These are phyloP conservation scores for Protonibea diacanthus DNA, from an alignment of 2,797 vertebrate genomes.

Conservation along the genomic window DNA sequence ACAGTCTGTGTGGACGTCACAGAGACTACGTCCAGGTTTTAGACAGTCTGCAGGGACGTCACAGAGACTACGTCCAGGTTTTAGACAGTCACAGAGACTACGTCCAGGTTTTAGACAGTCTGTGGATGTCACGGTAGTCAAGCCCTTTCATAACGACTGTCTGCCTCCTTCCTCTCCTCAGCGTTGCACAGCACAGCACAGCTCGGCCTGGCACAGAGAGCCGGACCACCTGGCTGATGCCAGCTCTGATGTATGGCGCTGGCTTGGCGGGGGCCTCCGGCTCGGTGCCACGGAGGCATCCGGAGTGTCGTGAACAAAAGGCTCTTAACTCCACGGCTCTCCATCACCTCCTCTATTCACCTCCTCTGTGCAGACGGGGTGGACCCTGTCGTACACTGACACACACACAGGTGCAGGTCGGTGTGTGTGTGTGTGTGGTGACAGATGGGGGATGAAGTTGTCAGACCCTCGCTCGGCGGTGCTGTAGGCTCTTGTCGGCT, in stretches of 20 bases:
- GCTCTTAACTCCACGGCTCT: slow-evolving; percentile 47
- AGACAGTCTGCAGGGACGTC: too few relatives aligned
- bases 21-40: too few relatives aligned
- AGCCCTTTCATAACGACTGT: neutral
- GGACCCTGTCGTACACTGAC: slow-evolving; percentile 9
- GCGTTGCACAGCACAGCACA: slow-evolving; percentile 10
- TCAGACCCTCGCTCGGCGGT: slow-evolving; percentile 63
- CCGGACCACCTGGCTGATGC: slow-evolving; percentile 65
- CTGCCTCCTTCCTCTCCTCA: slow-evolving; percentile 11
- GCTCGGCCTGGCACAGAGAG: slow-evolving; percentile 43
- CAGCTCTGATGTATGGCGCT: slow-evolving; percentile 66
- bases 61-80: too few relatives aligned
- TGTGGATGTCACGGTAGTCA: neutral
- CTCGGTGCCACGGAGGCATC: slow-evolving; percentile 46
- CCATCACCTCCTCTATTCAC: slow-evolving; percentile 53
- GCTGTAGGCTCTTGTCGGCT: slow-evolving; percentile 66
- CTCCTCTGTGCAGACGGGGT: slow-evolving; percentile 31
- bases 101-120: too few relatives aligned
- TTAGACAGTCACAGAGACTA: too few relatives aligned
- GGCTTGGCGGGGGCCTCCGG: slow-evolving; percentile 23
- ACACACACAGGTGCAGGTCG: slow-evolving; percentile 40
- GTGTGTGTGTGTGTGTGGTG: slow-evolving; percentile 50
- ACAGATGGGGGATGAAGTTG: slow-evolving; percentile 79
- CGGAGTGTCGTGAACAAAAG: slow-evolving; percentile 61
- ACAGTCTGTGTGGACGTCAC: too few relatives aligned